Evolutionary conservation across 2,797 vertebrate genomes (phyloP).

Genomic region (Sebastes cheni): DNA sequence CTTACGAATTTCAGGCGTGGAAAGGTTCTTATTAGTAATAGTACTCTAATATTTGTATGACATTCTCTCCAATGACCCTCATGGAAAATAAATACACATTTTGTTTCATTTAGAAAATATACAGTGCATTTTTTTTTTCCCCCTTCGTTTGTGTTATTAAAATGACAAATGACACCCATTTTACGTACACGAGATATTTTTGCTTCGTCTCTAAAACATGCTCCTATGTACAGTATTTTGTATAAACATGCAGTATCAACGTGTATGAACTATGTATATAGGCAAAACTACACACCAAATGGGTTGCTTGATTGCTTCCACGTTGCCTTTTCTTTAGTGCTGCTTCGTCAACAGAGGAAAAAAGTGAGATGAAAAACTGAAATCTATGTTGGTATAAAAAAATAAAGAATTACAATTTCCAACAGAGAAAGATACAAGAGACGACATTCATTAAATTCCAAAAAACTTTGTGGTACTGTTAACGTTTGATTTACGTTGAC

Average conservation of each 20-base stretch:
- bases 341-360: slow-evolving; percentile 69
- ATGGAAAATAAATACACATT: slow-evolving; percentile 85
- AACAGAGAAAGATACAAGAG: slow-evolving; percentile 34
- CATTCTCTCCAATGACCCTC: slow-evolving; percentile 83
- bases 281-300: slow-evolving; percentile 82
- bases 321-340: slow-evolving; percentile 82
- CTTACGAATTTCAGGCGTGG: slow-evolving; percentile 80
- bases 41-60: slow-evolving; percentile 78
- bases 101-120: slow-evolving; percentile 88
- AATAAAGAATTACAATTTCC: slow-evolving; percentile 31
- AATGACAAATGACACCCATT: slow-evolving; percentile 87
- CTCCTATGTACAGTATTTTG: slow-evolving; percentile 87
- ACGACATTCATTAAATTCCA: slow-evolving; percentile 50
- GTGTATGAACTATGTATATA: slow-evolving; percentile 86
- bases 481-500: slow-evolving; percentile 42
- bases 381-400: slow-evolving; percentile 41
- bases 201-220: slow-evolving; percentile 87
- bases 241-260: slow-evolving; percentile 90
- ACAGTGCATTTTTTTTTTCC: slow-evolving; percentile 80
- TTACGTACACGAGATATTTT: slow-evolving; percentile 85
- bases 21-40: slow-evolving; percentile 79
- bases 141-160: slow-evolving; percentile 81
- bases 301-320: slow-evolving; percentile 81
- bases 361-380: slow-evolving; percentile 45
- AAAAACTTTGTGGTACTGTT: slow-evolving; percentile 31